These are phyloP conservation scores for Eolophus roseicapilla DNA, from an alignment of 2,113 vertebrate genomes.

Conservation along the genomic window DNA sequence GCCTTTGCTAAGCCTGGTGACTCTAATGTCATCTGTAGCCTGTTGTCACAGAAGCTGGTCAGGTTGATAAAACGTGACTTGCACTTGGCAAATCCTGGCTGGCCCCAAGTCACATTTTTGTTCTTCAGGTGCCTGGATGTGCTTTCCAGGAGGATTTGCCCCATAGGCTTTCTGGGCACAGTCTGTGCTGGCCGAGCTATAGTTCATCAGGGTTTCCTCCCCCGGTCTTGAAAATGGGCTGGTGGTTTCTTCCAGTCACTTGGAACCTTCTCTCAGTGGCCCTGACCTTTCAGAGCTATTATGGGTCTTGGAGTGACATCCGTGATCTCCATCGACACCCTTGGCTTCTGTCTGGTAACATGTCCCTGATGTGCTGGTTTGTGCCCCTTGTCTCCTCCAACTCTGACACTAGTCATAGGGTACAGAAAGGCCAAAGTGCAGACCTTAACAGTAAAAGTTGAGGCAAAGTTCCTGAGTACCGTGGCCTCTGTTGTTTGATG, in stretches of 20 bases:
- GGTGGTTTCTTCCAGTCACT: background rate
- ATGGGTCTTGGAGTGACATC: background rate
- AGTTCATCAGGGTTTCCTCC: background rate
- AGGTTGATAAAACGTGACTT: background rate
- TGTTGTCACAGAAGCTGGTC: background rate
- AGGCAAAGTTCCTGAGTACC: background rate
- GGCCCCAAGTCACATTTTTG: background rate
- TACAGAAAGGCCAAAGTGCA: background rate
- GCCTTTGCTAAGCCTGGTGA: background rate
- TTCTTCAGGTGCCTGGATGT: background rate
- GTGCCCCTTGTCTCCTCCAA: background rate
- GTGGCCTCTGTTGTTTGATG: background rate
- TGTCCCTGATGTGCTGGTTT: background rate
- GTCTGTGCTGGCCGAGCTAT: background rate
- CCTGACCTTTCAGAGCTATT: background rate
- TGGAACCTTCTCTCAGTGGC: background rate
- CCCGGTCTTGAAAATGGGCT: background rate
- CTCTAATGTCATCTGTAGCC: background rate
- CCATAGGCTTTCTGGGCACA: background rate
- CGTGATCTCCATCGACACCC: fast-evolving
- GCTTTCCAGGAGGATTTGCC: background rate
- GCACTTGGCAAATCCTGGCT: background rate
- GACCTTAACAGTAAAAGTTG: background rate
- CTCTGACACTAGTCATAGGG: background rate
- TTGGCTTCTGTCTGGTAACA: background rate